Evolutionary conservation across 2,888 invertebrate species (phyloP).

Genomic region (Calliphora vomitoria): DNA sequence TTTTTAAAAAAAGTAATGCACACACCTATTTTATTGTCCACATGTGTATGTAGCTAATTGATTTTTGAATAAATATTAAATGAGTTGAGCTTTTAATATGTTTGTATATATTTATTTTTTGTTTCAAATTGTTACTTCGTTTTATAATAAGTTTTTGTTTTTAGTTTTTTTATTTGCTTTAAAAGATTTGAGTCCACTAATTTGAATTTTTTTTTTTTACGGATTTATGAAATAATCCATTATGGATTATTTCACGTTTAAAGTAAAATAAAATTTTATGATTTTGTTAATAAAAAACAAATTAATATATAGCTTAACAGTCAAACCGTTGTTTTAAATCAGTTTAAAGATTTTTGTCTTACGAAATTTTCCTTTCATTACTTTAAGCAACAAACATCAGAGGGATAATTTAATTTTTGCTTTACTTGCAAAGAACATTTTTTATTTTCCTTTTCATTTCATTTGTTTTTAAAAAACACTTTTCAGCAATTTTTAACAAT

Average conservation of each 20-base stretch:
- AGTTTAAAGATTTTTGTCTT: constrained; percentile 11
- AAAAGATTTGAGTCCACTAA: not conserved
- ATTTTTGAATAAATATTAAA: constrained; percentile 3
- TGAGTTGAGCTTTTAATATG: constrained; percentile 13
- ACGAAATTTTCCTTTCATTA: constrained; percentile 20
- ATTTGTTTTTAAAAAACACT: constrained; percentile 26
- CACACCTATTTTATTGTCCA: no score
- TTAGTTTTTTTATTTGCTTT: not conserved
- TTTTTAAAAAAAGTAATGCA: no score
- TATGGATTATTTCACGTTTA: not conserved
- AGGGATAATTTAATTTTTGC: not conserved
- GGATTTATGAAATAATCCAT: not conserved
- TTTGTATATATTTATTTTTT: constrained; percentile 7
- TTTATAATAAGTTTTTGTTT: constrained; percentile 1
- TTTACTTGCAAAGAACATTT: not conserved
- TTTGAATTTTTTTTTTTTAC: constrained; percentile 1
- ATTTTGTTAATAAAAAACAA: constrained; percentile 28
- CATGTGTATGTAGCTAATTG: constrained; percentile 3
- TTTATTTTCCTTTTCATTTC: constrained; percentile 19
- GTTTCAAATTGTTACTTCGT: constrained; percentile 12
- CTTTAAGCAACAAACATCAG: constrained; percentile 32
- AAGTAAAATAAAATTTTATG: not conserved
- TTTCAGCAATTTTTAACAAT: constrained; percentile 43
- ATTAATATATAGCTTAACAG: constrained; percentile 45
- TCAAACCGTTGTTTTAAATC: constrained; percentile 25